Evolutionary conservation across 2,888 invertebrate genomes (phyloP).

Genomic region (Azorinus chamasolen): DNA sequence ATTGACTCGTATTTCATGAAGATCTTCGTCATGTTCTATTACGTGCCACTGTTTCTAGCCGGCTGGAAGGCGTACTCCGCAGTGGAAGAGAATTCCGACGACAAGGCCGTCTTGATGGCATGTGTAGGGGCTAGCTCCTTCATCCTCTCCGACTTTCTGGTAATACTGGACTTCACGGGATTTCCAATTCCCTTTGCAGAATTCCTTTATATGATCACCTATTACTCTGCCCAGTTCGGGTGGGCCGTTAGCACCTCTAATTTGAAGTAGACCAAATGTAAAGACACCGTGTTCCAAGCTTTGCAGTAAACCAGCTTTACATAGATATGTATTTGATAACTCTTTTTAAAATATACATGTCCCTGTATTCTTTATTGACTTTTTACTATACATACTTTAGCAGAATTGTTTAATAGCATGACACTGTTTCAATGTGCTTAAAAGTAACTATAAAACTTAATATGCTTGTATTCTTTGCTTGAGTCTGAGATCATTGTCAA

Average conservation of each 20-base stretch:
- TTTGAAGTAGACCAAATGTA: constrained; percentile 21
- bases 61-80: constrained; percentile 73
- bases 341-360: too few relatives aligned
- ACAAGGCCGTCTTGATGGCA: constrained; percentile 58
- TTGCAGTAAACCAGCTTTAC: too few relatives aligned
- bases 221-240: constrained; percentile 76
- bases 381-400: too few relatives aligned
- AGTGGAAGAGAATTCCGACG: constrained; percentile 62
- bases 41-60: constrained; percentile 66
- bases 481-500: too few relatives aligned
- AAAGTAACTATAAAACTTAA: too few relatives aligned
- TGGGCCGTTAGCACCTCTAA: constrained; percentile 70
- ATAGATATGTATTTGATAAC: too few relatives aligned
- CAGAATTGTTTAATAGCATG: too few relatives aligned
- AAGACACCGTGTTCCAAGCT: too few relatives aligned
- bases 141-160: constrained; percentile 73
- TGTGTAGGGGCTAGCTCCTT: constrained; percentile 72
- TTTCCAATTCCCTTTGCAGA: constrained; percentile 66
- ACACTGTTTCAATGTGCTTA: too few relatives aligned
- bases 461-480: too few relatives aligned
- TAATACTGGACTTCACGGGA: constrained; percentile 71
- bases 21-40: constrained; percentile 65
- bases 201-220: constrained; percentile 71
- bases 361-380: too few relatives aligned
- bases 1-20: constrained; percentile 62